These are phyloP conservation scores for Nasonia longicornis DNA, from an alignment of 1,140 invertebrate genomes.

Conservation along the genomic window DNA sequence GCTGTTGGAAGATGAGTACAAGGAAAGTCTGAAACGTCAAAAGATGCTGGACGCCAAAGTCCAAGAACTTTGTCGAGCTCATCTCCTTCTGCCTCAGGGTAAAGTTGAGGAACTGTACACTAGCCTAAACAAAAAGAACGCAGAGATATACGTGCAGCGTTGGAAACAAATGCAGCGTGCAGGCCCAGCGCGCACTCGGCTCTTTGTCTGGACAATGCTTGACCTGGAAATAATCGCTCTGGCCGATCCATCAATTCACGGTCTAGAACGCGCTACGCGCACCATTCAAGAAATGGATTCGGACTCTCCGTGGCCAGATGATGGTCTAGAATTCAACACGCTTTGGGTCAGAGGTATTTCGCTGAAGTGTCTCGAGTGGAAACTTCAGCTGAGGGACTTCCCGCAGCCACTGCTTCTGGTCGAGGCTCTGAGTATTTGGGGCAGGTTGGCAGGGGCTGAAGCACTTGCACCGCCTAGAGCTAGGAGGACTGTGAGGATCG, in stretches of 20 bases:
- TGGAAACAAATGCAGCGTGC: conserved; percentile 84
- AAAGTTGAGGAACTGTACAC: conserved; percentile 92
- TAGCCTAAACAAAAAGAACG: conserved; percentile 88
- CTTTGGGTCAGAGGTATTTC: conserved; percentile 92
- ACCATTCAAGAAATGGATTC: conserved; percentile 86
- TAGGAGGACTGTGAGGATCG: conserved; percentile 77
- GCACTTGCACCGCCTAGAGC: conserved; percentile 84
- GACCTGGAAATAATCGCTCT: conserved; percentile 86
- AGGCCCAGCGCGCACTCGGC: conserved; percentile 78
- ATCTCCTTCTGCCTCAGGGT: conserved; percentile 84
- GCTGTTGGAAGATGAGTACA: conserved; percentile 94
- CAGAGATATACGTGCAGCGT: conserved; percentile 94
- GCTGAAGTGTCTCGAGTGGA: conserved; percentile 85
- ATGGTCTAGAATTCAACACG: conserved; percentile 90
- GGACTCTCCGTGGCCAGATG: conserved; percentile 90
- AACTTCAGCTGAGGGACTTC: conserved; percentile 93
- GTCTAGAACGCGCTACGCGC: conserved; percentile 80
- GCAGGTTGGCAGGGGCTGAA: conserved; percentile 90
- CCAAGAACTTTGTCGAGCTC: conserved; percentile 81
- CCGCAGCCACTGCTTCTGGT: conserved; percentile 91
- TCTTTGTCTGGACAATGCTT: conserved; percentile 85
- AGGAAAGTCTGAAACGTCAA: conserved; percentile 92
- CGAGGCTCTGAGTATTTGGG: conserved; percentile 87
- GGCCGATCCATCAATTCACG: conserved; percentile 88
- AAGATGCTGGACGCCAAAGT: conserved; percentile 92